Percentiles rank a stretch among this genome's conserved stretches.
These are phyloP conservation scores for Athrips mouffetella DNA, from an alignment of 2,888 invertebrate genomes.

Conservation along the genomic window DNA sequence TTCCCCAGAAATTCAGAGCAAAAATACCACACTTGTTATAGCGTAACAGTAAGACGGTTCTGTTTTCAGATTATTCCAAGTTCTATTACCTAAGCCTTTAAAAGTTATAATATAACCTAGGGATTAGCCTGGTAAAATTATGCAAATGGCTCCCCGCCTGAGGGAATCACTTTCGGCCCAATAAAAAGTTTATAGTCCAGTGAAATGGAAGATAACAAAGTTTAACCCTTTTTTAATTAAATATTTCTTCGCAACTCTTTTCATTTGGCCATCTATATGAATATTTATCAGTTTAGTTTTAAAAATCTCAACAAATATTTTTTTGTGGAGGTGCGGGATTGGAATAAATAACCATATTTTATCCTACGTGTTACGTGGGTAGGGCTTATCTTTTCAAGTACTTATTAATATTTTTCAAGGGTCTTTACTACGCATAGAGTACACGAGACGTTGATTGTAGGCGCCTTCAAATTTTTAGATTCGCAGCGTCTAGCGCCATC, in stretches of 20 bases:
- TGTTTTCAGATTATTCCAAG: background rate
- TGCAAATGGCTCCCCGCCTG: slow-evolving; percentile 32
- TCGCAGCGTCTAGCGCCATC: too few relatives aligned
- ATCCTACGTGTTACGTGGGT: too few relatives aligned
- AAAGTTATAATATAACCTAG: slow-evolving; percentile 38
- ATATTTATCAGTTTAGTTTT: background rate
- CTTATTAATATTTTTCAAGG: too few relatives aligned
- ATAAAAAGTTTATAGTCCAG: slow-evolving; percentile 25
- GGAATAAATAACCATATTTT: background rate
- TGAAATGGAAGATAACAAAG: slow-evolving; percentile 23
- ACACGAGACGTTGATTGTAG: too few relatives aligned
- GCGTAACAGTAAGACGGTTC: too few relatives aligned
- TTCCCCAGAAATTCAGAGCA: too few relatives aligned
- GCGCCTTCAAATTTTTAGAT: too few relatives aligned
- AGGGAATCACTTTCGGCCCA: slow-evolving; percentile 23
- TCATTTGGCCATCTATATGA: background rate
- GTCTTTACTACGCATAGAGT: too few relatives aligned
- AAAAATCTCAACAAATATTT: background rate
- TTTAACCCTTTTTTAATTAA: slow-evolving; percentile 22
- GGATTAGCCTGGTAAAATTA: slow-evolving; percentile 45
- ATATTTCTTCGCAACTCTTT: slow-evolving; percentile 7
- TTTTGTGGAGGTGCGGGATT: background rate
- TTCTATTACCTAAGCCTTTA: slow-evolving; percentile 14
- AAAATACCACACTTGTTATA: too few relatives aligned
- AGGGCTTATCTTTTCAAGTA: too few relatives aligned